Conservation (phyloP, 2,888 invertebrate genomes). For the Erebia palarica region DNA sequence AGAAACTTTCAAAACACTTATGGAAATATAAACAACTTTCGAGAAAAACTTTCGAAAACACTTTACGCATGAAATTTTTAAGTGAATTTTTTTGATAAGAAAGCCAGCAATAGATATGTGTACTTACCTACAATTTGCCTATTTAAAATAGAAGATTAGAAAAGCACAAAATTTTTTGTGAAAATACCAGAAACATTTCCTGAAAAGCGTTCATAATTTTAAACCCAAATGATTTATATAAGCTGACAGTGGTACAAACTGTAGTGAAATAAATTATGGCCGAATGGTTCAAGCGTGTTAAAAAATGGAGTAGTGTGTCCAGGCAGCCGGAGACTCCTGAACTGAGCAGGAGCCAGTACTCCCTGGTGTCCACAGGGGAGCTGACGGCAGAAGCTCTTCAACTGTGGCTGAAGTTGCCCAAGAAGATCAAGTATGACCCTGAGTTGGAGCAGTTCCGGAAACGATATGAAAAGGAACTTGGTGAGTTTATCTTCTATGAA, state of each 20-base stretch:
- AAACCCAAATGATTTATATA: slow-evolving; percentile 3
- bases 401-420: slow-evolving; percentile 85
- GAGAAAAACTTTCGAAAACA: background rate
- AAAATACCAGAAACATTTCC: background rate
- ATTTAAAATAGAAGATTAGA: background rate
- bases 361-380: slow-evolving; percentile 76
- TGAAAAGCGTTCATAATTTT: background rate
- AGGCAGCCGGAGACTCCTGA: slow-evolving; percentile 68
- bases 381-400: slow-evolving; percentile 83
- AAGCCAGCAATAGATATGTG: no score
- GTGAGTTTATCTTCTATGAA: slow-evolving; percentile 52
- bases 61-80: background rate
- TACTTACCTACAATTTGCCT: background rate
- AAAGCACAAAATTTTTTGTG: background rate
- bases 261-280: slow-evolving; percentile 49
- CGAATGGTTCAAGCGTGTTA: slow-evolving; percentile 57
- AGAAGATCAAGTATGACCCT: slow-evolving; percentile 85
- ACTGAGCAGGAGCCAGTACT: slow-evolving; percentile 72
- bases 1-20: background rate
- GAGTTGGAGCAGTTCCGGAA: slow-evolving; percentile 83
- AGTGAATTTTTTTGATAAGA: background rate
- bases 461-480: slow-evolving; percentile 76
- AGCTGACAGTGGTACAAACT: slow-evolving; percentile 10
- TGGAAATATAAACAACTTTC: background rate
- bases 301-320: slow-evolving; percentile 57